Percentiles rank a stretch among this genome's conserved stretches.
Evolutionary conservation across 2,888 invertebrate genomes (phyloP).

Genomic region (Spisula subtruncata): DNA sequence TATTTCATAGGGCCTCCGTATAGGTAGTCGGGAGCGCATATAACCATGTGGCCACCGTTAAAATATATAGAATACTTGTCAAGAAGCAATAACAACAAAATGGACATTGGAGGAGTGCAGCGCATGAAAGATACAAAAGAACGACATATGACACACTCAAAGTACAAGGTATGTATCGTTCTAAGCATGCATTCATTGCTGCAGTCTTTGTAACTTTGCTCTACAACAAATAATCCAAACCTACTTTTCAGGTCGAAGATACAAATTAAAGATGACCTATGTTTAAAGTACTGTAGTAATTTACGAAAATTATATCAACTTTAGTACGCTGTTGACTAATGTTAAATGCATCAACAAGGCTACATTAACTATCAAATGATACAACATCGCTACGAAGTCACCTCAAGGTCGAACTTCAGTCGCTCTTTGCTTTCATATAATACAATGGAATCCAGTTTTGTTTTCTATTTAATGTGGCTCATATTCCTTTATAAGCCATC

Average conservation of each 20-base stretch:
- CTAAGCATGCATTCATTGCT: too few relatives aligned
- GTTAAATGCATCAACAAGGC: neutral
- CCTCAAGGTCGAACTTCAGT: slow-evolving; percentile 42
- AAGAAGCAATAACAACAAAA: too few relatives aligned
- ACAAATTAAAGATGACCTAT: neutral
- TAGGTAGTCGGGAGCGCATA: too few relatives aligned
- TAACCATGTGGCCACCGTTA: too few relatives aligned
- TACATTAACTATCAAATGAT: slow-evolving; percentile 18
- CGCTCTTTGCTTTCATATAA: slow-evolving; percentile 30
- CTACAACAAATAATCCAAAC: neutral
- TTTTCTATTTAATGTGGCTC: slow-evolving; percentile 41
- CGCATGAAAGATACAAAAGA: too few relatives aligned
- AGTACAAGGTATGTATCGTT: too few relatives aligned
- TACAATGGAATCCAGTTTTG: slow-evolving; percentile 31
- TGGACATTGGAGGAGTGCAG: too few relatives aligned
- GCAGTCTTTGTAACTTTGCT: neutral
- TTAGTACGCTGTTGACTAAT: slow-evolving; percentile 6
- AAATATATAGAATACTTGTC: too few relatives aligned
- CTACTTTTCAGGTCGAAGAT: neutral
- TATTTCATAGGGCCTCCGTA: too few relatives aligned
- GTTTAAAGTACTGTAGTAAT: neutral
- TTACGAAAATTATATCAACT: neutral
- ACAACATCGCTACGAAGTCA: neutral
- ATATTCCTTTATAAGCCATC: slow-evolving; percentile 37
- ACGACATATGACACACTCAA: too few relatives aligned